Percentiles rank a stretch among this genome's conserved stretches.
Conservation (phyloP, 1,140 invertebrate genomes). For the Archegozetes longisetosus region DNA sequence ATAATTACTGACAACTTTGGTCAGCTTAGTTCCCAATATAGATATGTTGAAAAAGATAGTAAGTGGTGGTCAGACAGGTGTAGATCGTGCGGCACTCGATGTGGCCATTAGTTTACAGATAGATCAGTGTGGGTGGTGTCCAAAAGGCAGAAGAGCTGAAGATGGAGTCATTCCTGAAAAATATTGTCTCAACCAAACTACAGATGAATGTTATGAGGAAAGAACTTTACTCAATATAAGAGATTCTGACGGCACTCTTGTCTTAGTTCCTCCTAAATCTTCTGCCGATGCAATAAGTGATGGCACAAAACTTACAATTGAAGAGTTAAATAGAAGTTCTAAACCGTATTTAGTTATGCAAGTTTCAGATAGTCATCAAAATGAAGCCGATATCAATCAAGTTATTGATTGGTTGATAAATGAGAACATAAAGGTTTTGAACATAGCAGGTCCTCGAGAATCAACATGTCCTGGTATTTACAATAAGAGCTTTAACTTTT, state of each 20-base stretch:
- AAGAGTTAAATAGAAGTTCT: neutral
- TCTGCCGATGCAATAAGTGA: neutral
- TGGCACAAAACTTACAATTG: neutral
- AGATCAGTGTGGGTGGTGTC: neutral
- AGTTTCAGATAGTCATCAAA: neutral
- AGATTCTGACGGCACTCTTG: neutral
- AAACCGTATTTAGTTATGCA: neutral
- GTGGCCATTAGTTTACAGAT: neutral
- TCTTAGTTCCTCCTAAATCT: neutral
- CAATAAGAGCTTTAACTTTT: neutral
- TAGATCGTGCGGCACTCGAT: neutral
- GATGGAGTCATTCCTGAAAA: neutral
- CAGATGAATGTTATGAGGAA: neutral
- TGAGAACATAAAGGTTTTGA: neutral
- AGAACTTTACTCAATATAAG: neutral
- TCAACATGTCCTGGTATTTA: neutral
- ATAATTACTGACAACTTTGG: no score
- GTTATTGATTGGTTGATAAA: neutral
- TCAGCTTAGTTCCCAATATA: no score
- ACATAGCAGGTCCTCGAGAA: neutral
- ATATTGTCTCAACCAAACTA: neutral
- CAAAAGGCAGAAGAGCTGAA: neutral
- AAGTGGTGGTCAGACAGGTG: neutral
- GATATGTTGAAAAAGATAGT: neutral
- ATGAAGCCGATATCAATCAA: neutral